phyloP scores from a whole-genome alignment of 2,797 vertebrate genomes.

The Gambelia wislizenii region DNA sequence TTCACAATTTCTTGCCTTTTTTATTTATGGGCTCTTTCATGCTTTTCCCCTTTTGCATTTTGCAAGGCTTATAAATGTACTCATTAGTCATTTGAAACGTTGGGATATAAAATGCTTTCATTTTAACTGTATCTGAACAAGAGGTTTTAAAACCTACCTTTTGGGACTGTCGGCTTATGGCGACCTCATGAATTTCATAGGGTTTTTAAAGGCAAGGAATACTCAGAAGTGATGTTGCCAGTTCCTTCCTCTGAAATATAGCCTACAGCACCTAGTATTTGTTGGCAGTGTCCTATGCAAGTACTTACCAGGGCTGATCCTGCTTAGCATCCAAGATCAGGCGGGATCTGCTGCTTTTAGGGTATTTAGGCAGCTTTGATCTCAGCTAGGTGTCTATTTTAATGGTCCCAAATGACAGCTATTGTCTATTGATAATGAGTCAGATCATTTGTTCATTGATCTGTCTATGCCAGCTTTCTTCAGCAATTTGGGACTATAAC shows the following conservation, averaged over 20 bases:
- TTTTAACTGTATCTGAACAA: neutral
- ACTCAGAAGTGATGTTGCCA: too few relatives aligned
- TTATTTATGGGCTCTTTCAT: neutral
- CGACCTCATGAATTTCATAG: too few relatives aligned
- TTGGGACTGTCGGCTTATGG: too few relatives aligned
- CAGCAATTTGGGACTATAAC: neutral
- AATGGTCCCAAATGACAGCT: neutral
- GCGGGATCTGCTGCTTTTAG: too few relatives aligned
- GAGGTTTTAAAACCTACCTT: neutral
- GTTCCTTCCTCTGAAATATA: too few relatives aligned
- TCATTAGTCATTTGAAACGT: neutral
- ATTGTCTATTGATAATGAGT: too few relatives aligned
- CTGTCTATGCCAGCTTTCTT: neutral
- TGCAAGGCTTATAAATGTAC: neutral
- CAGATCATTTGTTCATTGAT: too few relatives aligned
- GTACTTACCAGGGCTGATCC: too few relatives aligned
- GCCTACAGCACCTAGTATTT: too few relatives aligned
- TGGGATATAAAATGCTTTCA: conserved; percentile 1
- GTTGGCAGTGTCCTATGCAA: too few relatives aligned
- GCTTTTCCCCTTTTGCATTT: neutral
- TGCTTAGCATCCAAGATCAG: too few relatives aligned
- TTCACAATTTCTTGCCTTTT: neutral
- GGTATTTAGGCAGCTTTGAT: neutral
- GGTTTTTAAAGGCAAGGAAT: too few relatives aligned
- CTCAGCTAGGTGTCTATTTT: neutral